Evolutionary conservation across 1,140 invertebrate species (phyloP).

Genomic region (Brachionus rotundiformis): DNA sequence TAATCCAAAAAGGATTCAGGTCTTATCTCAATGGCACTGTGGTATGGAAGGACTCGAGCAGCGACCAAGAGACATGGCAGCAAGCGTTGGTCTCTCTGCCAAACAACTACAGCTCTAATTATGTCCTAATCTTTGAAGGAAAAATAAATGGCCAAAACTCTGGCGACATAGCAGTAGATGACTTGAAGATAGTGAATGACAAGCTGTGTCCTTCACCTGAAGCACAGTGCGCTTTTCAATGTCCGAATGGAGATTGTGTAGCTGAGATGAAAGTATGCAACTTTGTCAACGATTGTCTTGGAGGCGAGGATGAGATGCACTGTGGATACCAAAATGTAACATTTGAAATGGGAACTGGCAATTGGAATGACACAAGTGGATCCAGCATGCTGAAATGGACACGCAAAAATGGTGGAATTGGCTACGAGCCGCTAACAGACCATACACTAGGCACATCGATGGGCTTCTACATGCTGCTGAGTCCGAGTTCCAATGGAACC

Average conservation of each 20-base stretch:
- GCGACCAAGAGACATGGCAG: constrained; percentile 24
- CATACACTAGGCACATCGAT: constrained; percentile 53
- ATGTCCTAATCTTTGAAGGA: constrained; percentile 20
- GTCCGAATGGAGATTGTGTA: constrained; percentile 54
- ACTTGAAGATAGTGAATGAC: constrained; percentile 15
- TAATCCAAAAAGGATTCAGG: neutral
- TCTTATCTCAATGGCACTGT: constrained; percentile 7
- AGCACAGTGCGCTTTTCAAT: constrained; percentile 17
- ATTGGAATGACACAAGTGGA: constrained; percentile 53
- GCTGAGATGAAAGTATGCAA: constrained; percentile 57
- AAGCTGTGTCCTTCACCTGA: neutral
- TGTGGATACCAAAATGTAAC: constrained; percentile 54
- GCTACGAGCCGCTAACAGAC: constrained; percentile 48
- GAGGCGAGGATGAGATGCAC: constrained; percentile 58
- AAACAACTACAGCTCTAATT: constrained; percentile 13
- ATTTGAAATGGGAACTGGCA: constrained; percentile 55
- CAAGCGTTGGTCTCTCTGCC: constrained; percentile 36
- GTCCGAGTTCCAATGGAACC: constrained; percentile 17
- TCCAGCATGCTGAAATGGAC: constrained; percentile 38
- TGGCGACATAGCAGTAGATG: constrained; percentile 53
- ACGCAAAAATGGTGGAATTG: constrained; percentile 15
- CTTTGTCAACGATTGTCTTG: constrained; percentile 57
- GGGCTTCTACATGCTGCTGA: constrained; percentile 54
- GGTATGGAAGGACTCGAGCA: constrained; percentile 24
- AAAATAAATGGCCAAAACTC: neutral